Evolutionary conservation across 2,888 invertebrate genomes (phyloP).

Genomic region (Epicampocera succincta): DNA sequence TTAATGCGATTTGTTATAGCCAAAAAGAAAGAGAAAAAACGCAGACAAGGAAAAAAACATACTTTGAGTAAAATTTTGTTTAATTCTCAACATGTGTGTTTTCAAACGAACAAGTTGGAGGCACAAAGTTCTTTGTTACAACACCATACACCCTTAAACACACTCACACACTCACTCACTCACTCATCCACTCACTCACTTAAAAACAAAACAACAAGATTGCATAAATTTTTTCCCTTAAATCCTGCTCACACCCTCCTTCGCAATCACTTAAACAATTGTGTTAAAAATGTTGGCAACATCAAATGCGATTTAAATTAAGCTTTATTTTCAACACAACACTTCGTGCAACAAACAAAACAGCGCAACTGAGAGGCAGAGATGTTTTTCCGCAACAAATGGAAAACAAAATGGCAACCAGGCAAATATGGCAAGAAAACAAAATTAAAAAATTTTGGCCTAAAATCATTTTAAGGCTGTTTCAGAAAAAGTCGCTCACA

Average conservation of each 20-base stretch:
- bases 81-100: conserved; percentile 6
- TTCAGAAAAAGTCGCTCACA: too few species aligned
- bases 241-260: background rate
- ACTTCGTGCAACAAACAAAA: conserved; percentile 24
- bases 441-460: too few species aligned
- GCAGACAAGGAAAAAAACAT: conserved; percentile 2
- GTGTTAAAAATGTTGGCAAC: conserved; percentile 47
- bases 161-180: background rate
- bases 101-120: background rate
- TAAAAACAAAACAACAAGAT: background rate
- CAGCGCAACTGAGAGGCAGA: background rate
- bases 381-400: conserved; percentile 4
- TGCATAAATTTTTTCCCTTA: conserved; percentile 16
- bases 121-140: conserved; percentile 19
- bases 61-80: conserved; percentile 35
- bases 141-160: too few species aligned
- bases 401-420: conserved; percentile 9
- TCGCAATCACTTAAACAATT: conserved; percentile 35
- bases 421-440: too few species aligned
- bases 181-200: too few species aligned
- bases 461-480: too few species aligned
- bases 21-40: background rate
- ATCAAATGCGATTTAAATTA: conserved; percentile 51
- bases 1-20: conserved; percentile 56
- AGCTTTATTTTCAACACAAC: conserved; percentile 52